Base-by-base conservation (phyloP, 2,888 invertebrate genomes). In the Leptinotarsa haldemani region DNA sequence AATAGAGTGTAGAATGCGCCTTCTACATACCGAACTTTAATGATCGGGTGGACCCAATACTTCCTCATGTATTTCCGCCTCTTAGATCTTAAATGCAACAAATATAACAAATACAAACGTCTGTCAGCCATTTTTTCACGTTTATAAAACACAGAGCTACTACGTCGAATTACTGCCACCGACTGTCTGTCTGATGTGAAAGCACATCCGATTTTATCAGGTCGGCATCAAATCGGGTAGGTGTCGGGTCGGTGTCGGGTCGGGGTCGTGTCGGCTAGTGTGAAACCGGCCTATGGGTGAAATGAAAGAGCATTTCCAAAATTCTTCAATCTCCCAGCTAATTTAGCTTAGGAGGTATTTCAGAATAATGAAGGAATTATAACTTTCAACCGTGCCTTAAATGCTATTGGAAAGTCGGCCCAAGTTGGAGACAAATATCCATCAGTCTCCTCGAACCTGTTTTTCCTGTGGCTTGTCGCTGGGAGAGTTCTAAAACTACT, bases 11-110 rank as follows among this genome's bases (percentile, higher is more conserved):
- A 68, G 56, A 50, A 68, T 53, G 56, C 30, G 22, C 68, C 53
- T 30, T 68, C 40, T 69, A 61, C 61, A 69, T 63, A 48, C 63
- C 69, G 40, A 25, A 61, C 63, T 47, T 61, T 69, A 56, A 63
- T 61, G 47, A 69, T 47, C 20, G 69, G 61, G 63, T 69, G 69
- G 18, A 69, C 69, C 63, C 69, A 69, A 16, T 46, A 61, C 18
- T 63, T 56, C 25, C 25, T 25, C 25, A 25, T 25, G 25, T 25
- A 25, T 25, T 25, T 25, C 61, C 18, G 56, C 58, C 58, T 46
- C 58, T 69, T 68, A 68, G 50, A 58, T 69, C 58, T 69, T 58
- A 69, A 69, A 69, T 58, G 40, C 58, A 69, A 56, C 58, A 68
- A 68, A 61, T 69, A 61, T 25, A 61, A 53, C 40, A 56, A 69